Base-by-base conservation (phyloP, 2,113 vertebrate genomes). In the Aptenodytes forsteri region DNA sequence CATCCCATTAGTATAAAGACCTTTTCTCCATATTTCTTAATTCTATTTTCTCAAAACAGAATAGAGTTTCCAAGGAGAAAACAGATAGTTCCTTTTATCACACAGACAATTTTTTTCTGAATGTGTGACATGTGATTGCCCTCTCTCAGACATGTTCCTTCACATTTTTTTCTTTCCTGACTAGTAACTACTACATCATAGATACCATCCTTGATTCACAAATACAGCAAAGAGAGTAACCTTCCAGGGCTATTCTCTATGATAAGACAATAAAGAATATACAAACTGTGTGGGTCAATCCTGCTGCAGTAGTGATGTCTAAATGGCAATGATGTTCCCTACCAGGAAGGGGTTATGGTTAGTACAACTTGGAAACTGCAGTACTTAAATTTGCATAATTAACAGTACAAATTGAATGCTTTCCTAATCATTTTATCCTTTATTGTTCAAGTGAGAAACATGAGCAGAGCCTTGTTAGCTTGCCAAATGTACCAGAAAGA, bases 81-180 rank as follows among this genome's bases (percentile, higher is more conserved):
- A 34, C 2, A 52, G 25, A 32, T 36, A 55, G 23, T 19, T 70
- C 22, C 2, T 2, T 52, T 56, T 56, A 69, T 26, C 42, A 67
- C 32, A 54, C 10, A 46, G 36, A 2, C 6, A 16, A 22, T 47
- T 34, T 71, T 71, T 87, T 67, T 40, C 66, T 59, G 36, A 22
- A 11, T 1, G 0, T 47, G 8, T 67, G 40, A 69, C 1, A 0
- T 47, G 8, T 67, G 40, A 69, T 29, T 52, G 10, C 11, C 17
- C 29, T 54, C 29, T 87, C 56, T 67, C 25, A 64, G 15, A 27
- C 26, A 64, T 38, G 27, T 13, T 14, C 12, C 16, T 88, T 65
- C 40, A 44, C 20, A 30, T 16, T 17, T 71, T 87, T 65, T 87
- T 54, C 34, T 70, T 77, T 67, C 40, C 46, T 79, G 18, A 36